These are phyloP conservation scores for Nomia melanderi DNA, from an alignment of 1,140 invertebrate species.

Conservation along the genomic window DNA sequence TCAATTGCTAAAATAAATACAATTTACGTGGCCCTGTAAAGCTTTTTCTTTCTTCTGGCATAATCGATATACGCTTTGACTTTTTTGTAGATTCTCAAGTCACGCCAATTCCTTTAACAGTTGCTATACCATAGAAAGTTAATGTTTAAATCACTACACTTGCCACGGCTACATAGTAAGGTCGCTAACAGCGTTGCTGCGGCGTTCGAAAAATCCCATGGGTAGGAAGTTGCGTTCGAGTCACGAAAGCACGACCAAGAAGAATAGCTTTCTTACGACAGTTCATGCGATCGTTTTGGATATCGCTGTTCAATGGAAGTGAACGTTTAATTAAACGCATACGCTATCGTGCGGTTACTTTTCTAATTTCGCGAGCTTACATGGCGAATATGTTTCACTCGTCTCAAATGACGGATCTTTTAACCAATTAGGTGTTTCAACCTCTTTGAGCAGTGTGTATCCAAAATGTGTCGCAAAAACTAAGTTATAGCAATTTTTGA, in stretches of 20 bases:
- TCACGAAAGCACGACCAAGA: slow-evolving; percentile 53
- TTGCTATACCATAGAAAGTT: slow-evolving; percentile 67
- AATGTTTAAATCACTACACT: slow-evolving; percentile 71
- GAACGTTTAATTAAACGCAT: slow-evolving; percentile 12
- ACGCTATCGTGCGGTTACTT: neutral
- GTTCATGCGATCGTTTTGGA: neutral
- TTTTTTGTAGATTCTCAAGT: slow-evolving; percentile 45
- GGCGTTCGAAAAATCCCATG: slow-evolving; percentile 38
- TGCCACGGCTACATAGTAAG: slow-evolving; percentile 23
- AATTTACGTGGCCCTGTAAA: slow-evolving; percentile 57
- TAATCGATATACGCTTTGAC: slow-evolving; percentile 64
- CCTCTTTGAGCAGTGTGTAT: too few relatives aligned
- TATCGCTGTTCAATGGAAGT: neutral
- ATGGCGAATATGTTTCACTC: neutral
- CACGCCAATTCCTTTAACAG: slow-evolving; percentile 43
- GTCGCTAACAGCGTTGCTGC: slow-evolving; percentile 34
- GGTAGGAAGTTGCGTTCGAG: slow-evolving; percentile 23
- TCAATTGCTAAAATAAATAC: slow-evolving; percentile 68
- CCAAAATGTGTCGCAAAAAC: too few relatives aligned
- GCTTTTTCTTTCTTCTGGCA: slow-evolving; percentile 42
- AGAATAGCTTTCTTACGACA: slow-evolving; percentile 43
- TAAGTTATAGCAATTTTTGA: too few relatives aligned
- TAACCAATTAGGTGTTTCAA: too few relatives aligned
- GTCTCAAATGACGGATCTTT: slow-evolving; percentile 10
- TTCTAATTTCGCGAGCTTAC: neutral